phyloP scores from a whole-genome alignment of 1,140 invertebrate species.

The Sarcophaga peregrina region DNA sequence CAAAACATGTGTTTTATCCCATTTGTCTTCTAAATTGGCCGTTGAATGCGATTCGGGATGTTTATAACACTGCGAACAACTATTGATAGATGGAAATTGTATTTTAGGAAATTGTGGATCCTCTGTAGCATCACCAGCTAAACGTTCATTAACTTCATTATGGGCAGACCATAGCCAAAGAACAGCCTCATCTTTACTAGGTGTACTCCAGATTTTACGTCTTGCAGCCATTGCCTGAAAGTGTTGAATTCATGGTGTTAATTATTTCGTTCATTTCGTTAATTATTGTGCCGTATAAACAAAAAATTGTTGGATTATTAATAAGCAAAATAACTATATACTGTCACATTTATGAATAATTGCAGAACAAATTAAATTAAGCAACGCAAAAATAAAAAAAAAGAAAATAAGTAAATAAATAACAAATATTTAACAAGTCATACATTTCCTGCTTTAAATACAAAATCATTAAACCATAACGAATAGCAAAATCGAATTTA shows the following conservation, averaged over 20 bases:
- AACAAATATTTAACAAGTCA: no score
- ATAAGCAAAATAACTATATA: no score
- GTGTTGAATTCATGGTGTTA: not conserved
- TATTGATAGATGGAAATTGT: slow-evolving; percentile 82
- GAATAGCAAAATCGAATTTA: no score
- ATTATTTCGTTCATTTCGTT: not conserved
- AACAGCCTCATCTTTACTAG: slow-evolving; percentile 78
- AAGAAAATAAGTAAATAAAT: not conserved
- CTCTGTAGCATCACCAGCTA: slow-evolving; percentile 87
- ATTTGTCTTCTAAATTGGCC: slow-evolving; percentile 68
- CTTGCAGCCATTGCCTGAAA: slow-evolving; percentile 75
- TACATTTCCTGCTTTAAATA: no score
- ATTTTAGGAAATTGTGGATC: slow-evolving; percentile 92
- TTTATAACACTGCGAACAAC: slow-evolving; percentile 79
- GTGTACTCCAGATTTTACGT: slow-evolving; percentile 76
- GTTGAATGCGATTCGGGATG: slow-evolving; percentile 30
- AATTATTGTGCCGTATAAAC: not conserved
- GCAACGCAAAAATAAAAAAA: not conserved
- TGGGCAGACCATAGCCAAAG: slow-evolving; percentile 96
- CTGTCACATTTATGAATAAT: no score
- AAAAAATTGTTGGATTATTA: not conserved
- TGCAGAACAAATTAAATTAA: not conserved
- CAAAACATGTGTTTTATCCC: slow-evolving; percentile 79
- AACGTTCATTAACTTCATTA: slow-evolving; percentile 90
- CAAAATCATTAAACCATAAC: no score